phyloP scores from a whole-genome alignment of 2,888 invertebrate genomes.

The Lithosia quadra region DNA sequence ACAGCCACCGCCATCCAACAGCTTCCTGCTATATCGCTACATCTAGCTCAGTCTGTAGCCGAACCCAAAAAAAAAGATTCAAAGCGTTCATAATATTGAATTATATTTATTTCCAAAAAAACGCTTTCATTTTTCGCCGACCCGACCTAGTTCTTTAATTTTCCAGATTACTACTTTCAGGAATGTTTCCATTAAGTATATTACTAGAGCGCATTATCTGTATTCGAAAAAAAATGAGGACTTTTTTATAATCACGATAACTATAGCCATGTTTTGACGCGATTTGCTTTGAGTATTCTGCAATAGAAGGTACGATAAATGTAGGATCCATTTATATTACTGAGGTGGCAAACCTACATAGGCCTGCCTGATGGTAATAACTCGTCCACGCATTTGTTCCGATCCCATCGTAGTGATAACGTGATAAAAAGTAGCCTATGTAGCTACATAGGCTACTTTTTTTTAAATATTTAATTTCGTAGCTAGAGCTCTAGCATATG shows the following conservation, averaged over 20 bases:
- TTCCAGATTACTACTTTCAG: slow-evolving; percentile 31
- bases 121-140: slow-evolving; percentile 6
- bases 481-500: no score
- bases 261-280: slow-evolving; percentile 30
- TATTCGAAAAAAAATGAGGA: slow-evolving; percentile 41
- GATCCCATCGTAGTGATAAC: not conserved
- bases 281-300: not conserved
- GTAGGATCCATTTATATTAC: not conserved
- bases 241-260: slow-evolving; percentile 33
- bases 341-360: not conserved
- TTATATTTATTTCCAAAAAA: not conserved
- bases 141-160: slow-evolving; percentile 40
- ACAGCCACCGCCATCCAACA: no score
- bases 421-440: not conserved
- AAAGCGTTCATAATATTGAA: no score
- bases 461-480: no score
- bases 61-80: no score
- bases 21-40: no score
- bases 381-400: no score
- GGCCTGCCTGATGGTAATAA: not conserved
- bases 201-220: slow-evolving; percentile 42
- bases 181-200: slow-evolving; percentile 48
- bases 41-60: no score
- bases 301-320: not conserved
- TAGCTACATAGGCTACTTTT: not conserved